Percentiles rank a stretch among this genome's conserved stretches.
Conservation (phyloP, 1,140 invertebrate genomes). For the Drosophila ercepeae region DNA sequence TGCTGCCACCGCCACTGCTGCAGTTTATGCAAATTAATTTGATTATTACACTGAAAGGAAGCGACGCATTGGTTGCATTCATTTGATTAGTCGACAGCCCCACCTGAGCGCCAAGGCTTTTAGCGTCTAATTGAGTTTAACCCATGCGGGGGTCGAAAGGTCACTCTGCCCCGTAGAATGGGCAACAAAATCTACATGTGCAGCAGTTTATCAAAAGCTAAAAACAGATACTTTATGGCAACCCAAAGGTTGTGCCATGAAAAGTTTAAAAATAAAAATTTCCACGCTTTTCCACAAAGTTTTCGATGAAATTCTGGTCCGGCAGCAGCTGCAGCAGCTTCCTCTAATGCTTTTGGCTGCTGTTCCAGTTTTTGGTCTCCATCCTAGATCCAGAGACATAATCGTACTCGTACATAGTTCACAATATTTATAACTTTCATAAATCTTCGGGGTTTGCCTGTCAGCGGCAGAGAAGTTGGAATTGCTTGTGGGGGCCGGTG, state of each 20-base stretch:
- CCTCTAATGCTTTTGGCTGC: conserved; percentile 24
- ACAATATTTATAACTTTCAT: conserved; percentile 55
- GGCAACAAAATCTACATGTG: no score
- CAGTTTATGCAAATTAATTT: conserved; percentile 70
- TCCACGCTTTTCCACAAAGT: conserved; percentile 23
- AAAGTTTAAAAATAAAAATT: conserved; percentile 38
- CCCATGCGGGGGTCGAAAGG: conserved; percentile 16
- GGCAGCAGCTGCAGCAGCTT: conserved; percentile 18
- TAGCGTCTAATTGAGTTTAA: conserved; percentile 58
- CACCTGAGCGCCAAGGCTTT: conserved; percentile 40
- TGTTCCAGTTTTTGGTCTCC: conserved; percentile 43
- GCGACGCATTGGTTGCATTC: conserved; percentile 50
- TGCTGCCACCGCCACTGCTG: no score
- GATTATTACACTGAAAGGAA: conserved; percentile 58
- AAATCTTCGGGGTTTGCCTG: conserved; percentile 51
- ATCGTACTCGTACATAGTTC: conserved; percentile 16
- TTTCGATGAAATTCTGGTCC: conserved; percentile 39
- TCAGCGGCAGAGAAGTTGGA: conserved; percentile 24
- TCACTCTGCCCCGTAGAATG: no score
- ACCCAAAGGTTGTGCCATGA: neutral
- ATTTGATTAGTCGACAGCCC: conserved; percentile 49
- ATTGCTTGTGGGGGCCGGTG: neutral
- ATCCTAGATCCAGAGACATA: no score
- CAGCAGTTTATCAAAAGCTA: no score
- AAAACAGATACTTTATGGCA: neutral